These are phyloP conservation scores for Heliconius eleuchia DNA, from an alignment of 1,140 invertebrate species.

Conservation along the genomic window DNA sequence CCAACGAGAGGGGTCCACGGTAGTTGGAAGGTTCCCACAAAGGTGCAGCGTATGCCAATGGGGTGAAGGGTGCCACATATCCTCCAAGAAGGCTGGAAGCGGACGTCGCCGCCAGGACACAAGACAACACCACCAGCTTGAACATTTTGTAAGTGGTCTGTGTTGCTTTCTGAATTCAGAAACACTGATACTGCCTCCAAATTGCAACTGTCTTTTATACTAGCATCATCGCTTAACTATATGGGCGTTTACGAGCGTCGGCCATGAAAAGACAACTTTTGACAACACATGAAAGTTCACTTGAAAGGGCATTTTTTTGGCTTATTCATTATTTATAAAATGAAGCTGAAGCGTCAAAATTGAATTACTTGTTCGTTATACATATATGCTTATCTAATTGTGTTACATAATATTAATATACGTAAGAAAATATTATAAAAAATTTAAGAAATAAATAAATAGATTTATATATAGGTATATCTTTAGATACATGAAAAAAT, in stretches of 20 bases:
- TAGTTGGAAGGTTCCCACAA: constrained; percentile 56
- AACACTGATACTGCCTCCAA: constrained; percentile 56
- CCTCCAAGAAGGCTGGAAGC: constrained; percentile 32
- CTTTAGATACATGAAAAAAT: too few species aligned
- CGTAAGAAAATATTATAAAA: too few species aligned
- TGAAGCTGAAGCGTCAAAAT: too few species aligned
- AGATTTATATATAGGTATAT: too few species aligned
- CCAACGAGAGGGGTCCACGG: constrained; percentile 62
- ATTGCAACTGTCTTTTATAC: constrained; percentile 54
- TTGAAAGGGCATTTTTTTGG: constrained; percentile 17
- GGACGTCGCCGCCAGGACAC: constrained; percentile 48
- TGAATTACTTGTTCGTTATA: too few species aligned
- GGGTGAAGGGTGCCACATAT: constrained; percentile 39
- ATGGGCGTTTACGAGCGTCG: constrained; percentile 50
- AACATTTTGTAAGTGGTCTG: constrained; percentile 75
- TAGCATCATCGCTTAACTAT: constrained; percentile 36
- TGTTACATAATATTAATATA: too few species aligned
- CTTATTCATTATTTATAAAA: not conserved
- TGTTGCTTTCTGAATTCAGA: constrained; percentile 54
- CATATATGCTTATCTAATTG: too few species aligned
- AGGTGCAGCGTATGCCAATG: constrained; percentile 21
- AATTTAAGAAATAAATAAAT: too few species aligned
- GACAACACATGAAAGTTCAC: constrained; percentile 21
- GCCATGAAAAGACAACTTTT: constrained; percentile 50
- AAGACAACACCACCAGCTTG: constrained; percentile 80